Evolutionary conservation across 2,113 vertebrate species (phyloP), one percentile per base, ranked within the genome.

Genomic region (Megaceryle torquata): DNA sequence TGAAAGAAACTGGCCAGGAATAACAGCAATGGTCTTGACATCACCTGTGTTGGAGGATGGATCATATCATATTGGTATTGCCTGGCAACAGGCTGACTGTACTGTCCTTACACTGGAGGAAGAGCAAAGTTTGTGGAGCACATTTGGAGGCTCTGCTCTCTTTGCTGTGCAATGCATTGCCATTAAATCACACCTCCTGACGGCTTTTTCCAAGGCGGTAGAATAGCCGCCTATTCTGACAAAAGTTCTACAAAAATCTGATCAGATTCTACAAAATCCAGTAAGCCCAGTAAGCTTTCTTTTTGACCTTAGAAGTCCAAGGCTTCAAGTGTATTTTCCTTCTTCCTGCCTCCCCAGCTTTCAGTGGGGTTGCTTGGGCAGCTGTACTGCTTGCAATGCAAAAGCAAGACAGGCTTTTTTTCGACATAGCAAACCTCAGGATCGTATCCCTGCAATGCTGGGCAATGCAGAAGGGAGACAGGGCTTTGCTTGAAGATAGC

Each of bases 321-420:
- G 39, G 39, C 44, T 43, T 67, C 56, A 92, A 80, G 95, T 84
- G 80, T 94, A 86, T 95, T 94, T 96, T 97, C 88, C 86, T 94
- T 93, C 94, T 86, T 94, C 31, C 76, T 53, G 64, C 72, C 65
- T 90, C 83, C 91, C 41, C 79, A 74, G 44, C 39, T 72, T 85
- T 88, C 3, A 1, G 16, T 4, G 0, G 70, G 26, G 24, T 76
- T 84, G 60, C 48, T 69, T 87, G 70, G 33, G 46, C 1, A 15
- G 43, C 64, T 81, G 19, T 14, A 35, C 28, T 39, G 21, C 46
- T 93, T 63, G 44, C 35, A 80, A 51, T 28, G 7, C 41, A 29
- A 54, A 88, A 87, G 29, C 37, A 78, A 74, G 82, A 12, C 29
- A 15, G 46, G 13, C 6, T 26, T 46, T 60, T 86, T 61, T 91